Percentiles rank a stretch among this genome's conserved stretches.
Conservation (phyloP, 1,140 invertebrate genomes). For the Orius insidiosus region DNA sequence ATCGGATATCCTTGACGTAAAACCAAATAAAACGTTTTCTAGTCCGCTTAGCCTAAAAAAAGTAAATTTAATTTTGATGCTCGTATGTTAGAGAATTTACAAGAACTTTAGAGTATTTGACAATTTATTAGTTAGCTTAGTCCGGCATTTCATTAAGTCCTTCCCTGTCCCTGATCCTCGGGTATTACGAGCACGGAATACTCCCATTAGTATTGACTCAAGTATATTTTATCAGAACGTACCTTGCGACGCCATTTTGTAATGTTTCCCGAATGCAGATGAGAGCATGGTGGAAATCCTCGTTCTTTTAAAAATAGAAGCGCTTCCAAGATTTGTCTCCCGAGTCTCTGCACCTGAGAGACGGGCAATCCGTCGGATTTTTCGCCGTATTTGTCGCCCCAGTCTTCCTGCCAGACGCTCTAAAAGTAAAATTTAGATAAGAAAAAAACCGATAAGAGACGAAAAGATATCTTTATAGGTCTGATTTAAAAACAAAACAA, state of each 20-base stretch:
- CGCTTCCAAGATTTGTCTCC: conserved; percentile 73
- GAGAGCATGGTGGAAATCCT: conserved; percentile 68
- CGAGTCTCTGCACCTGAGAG: conserved; percentile 65
- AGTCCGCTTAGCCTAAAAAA: conserved; percentile 49
- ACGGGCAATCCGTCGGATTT: conserved; percentile 47
- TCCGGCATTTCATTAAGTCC: background rate
- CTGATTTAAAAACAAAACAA: too few relatives aligned
- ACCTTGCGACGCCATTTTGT: conserved; percentile 69
- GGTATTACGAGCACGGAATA: background rate
- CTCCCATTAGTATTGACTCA: background rate
- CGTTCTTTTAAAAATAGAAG: conserved; percentile 70
- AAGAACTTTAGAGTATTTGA: too few relatives aligned
- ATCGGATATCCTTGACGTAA: conserved; percentile 47
- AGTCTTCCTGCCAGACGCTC: conserved; percentile 49
- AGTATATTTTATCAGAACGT: conserved; percentile 10
- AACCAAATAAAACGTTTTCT: conserved; percentile 68
- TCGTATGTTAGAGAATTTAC: too few relatives aligned
- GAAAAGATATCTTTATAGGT: too few relatives aligned
- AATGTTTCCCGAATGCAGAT: conserved; percentile 84
- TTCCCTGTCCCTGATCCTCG: background rate
- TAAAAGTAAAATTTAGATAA: conserved; percentile 19
- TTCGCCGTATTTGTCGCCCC: conserved; percentile 48
- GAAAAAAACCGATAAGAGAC: background rate
- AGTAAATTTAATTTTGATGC: background rate
- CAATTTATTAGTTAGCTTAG: background rate